Evolutionary conservation across 2,888 invertebrate genomes (phyloP), one percentile per base, ranked within the genome.

Genomic region (Eulithis testata): DNA sequence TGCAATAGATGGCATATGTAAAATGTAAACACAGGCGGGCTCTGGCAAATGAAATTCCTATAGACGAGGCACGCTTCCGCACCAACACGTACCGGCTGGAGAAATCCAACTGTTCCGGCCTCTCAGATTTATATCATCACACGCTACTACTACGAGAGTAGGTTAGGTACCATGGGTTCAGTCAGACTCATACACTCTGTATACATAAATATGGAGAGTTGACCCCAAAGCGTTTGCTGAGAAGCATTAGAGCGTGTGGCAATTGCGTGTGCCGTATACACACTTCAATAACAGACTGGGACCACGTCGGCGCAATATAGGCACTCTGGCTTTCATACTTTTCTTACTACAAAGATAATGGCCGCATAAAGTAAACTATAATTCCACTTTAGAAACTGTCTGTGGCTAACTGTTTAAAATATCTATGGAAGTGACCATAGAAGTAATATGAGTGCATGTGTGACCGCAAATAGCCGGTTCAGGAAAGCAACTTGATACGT

Each of bases 21-120:
- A 91, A 90, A 84, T 83, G 86, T 89, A 90, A 91, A 90, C 89
- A 90, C 86, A 90, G 77, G 74, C 75, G 76, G 75, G 81, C 70
- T 79, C 80, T 80, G 80, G 81, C 81, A 83, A 87, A 88, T 86
- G 85, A 86, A 87, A 85, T 84, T 86, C 83, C 81, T 81, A 84
- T 83, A 80, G 82, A 83, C 73, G 79, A 88, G 82, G 78, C 80
- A 79, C 78, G 79, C 84, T 85, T 86, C 86, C 87, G 84, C 80
- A 78, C 84, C 77, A 73, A 81, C 86, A 86, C 87, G 86, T 83
- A 85, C 84, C 81, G 67, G 73, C 72, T 78, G 80, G 83, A 84
- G 85, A 86, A 87, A 88, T 84, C 82, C 76, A 77, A 71, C 77
- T 73, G 74, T 77, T 73, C 74, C 63, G 72, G 73, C 76, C 76